phyloP scores from a whole-genome alignment of 2,113 vertebrate species.

The Hippocampus zosterae region DNA sequence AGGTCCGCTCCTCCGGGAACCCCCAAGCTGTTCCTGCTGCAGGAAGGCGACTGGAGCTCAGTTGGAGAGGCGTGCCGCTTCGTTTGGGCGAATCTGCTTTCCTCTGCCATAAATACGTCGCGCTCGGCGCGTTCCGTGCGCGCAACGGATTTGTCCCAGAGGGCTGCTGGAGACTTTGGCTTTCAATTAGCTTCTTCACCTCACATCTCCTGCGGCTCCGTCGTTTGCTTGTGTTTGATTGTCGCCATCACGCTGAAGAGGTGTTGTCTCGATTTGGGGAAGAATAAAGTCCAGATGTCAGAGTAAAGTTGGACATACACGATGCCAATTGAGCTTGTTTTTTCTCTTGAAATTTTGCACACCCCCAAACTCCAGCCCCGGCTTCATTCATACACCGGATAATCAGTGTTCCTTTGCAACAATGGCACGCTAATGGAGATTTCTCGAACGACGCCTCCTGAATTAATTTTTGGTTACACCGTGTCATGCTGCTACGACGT shows the following conservation, averaged over 20 bases:
- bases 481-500: neutral
- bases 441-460: neutral
- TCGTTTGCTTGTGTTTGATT: conserved; percentile 46
- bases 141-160: conserved; percentile 49
- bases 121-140: conserved; percentile 51
- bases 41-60: conserved; percentile 56
- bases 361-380: no score
- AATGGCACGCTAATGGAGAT: neutral
- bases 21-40: conserved; percentile 70
- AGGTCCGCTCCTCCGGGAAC: conserved; percentile 65
- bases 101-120: conserved; percentile 48
- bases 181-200: conserved; percentile 64
- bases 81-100: conserved; percentile 63
- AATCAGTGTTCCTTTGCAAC: neutral
- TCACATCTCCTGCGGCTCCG: conserved; percentile 20
- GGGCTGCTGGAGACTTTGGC: conserved; percentile 50
- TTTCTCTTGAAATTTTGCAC: no score
- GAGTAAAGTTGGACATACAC: no score
- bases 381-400: neutral
- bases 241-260: conserved; percentile 20
- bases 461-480: neutral
- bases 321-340: no score
- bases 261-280: conserved; percentile 15
- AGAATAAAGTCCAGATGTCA: neutral
- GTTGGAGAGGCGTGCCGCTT: conserved; percentile 54